A percentile compares a stretch with the other conserved stretches of the same genome.
Conservation (phyloP, 35 echinoderm and acorn worm species). For the Amphiura filiformis region DNA sequence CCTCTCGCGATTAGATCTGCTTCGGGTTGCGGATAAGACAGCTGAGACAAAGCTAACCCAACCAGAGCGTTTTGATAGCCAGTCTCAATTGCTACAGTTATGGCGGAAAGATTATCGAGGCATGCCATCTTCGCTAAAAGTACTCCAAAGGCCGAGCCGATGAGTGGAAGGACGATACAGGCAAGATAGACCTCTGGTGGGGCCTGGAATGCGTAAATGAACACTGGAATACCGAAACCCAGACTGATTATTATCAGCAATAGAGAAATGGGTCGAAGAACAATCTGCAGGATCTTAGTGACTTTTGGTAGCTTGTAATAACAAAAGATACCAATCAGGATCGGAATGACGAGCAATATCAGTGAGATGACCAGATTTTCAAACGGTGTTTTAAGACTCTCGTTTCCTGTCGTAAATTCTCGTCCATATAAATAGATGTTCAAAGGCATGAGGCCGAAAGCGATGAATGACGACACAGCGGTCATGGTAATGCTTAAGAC, state of each 20-base stretch:
- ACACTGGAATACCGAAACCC: conserved; percentile 5
- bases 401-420: conserved; percentile 31
- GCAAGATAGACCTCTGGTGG: neutral
- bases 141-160: conserved; percentile 55
- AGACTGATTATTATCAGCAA: conserved; percentile 11
- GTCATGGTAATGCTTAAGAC: conserved; percentile 95
- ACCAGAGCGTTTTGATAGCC: conserved; percentile 79
- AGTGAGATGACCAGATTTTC: conserved; percentile 66
- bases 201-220: conserved; percentile 21
- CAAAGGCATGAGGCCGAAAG: conserved; percentile 82
- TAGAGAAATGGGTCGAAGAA: conserved; percentile 22
- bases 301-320: conserved; percentile 48
- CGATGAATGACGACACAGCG: conserved; percentile 62
- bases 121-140: conserved; percentile 57
- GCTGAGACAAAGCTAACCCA: conserved; percentile 49
- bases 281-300: conserved; percentile 1
- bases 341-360: conserved; percentile 37
- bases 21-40: conserved; percentile 67
- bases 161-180: conserved; percentile 21
- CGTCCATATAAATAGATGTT: conserved; percentile 72
- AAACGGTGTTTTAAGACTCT: conserved; percentile 66
- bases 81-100: conserved; percentile 80
- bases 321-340: conserved; percentile 66
- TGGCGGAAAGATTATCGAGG: conserved; percentile 39
- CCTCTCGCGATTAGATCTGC: conserved; percentile 54